Base-by-base conservation (phyloP, 2,113 vertebrate genomes). In the Malurus cyaneus region DNA sequence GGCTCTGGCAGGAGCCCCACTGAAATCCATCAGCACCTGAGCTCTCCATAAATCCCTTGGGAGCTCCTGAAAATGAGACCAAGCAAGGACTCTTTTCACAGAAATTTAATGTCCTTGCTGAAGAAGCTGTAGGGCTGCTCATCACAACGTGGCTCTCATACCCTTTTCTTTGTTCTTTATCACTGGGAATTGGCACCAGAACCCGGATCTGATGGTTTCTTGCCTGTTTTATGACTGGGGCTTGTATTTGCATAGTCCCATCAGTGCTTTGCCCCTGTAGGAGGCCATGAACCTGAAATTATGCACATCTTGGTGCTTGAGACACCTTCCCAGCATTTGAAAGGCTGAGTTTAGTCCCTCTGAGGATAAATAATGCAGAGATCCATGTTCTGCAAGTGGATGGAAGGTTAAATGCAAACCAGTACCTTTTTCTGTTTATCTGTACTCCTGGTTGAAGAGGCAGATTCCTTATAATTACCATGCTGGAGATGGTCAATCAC, bases 191-290 rank as follows among this genome's bases (percentile, higher is more conserved):
- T 77, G 21, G 34, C n/a, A 46, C 17, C 31, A 83, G 50, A 66
- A n/a, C 6, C 15, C 15, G 12, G 18, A 39, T 9, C 18, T 18
- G 1, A 23, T 36, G 24, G 31, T 59, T 85, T 89, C 42, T 64
- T 71, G 34, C 14, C 85, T 66, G 6, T 42, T 59, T 11, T 29
- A 2, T 19, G 32, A 12, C 1, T 53, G 44, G 11, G 17, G 14
- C 26, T 77, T 2, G 1, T 86, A 32, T 19, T 36, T 2, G 0
- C 28, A 11, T 46, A 4, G 66, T 93, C 14, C 39, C 4, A 0
- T 42, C 46, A 80, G 49, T 18, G 17, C 32, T 85, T 81, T 60
- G 5, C 34, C 26, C 67, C 53, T 21, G 6, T 41, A 44, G 29
- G 79, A 54, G 39, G 9, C 26, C 32, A 77, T 77, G 67, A 53